A percentile compares a stretch with the other conserved stretches of the same genome.
These are phyloP conservation scores for Drosophila pseudoananassae DNA, from an alignment of 1,140 invertebrate genomes.

Conservation along the genomic window DNA sequence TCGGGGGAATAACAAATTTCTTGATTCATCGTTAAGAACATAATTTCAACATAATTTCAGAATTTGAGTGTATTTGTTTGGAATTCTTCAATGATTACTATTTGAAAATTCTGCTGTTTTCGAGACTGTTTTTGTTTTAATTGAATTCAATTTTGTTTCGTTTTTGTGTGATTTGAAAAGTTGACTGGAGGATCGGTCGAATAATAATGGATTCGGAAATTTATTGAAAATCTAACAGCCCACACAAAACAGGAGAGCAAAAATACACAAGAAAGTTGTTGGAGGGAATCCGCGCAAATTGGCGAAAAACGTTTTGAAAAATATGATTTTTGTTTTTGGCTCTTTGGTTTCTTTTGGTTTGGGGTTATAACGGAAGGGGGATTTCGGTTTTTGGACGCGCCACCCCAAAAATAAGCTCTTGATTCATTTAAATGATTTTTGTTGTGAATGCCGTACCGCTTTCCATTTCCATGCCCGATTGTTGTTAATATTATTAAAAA, in stretches of 20 bases:
- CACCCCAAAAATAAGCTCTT: conserved; percentile 75
- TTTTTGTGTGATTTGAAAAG: conserved; percentile 14
- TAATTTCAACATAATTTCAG: conserved; percentile 15
- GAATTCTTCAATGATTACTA: not conserved
- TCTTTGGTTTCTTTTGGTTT: not conserved
- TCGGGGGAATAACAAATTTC: conserved; percentile 11
- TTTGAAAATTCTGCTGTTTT: not conserved
- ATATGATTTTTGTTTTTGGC: conserved; percentile 51
- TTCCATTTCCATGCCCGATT: conserved; percentile 1
- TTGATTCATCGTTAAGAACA: conserved; percentile 23
- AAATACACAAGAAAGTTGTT: conserved; percentile 25
- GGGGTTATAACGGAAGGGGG: not conserved
- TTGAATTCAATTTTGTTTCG: not conserved
- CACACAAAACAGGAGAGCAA: conserved; percentile 5
- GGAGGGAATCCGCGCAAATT: conserved; percentile 61
- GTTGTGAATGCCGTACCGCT: conserved; percentile 42
- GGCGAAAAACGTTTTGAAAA: conserved; percentile 60
- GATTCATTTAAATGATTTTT: conserved; percentile 65
- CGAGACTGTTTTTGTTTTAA: not conserved
- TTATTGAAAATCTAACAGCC: conserved; percentile 24
- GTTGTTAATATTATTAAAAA: conserved; percentile 74
- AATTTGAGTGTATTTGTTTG: conserved; percentile 2
- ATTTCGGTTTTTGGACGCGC: conserved; percentile 22
- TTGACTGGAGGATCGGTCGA: conserved; percentile 3
- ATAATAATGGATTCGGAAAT: conserved; percentile 11